These are phyloP conservation scores for Ficedula albicollis DNA, from an alignment of 2,797 vertebrate genomes.

Conservation along the genomic window DNA sequence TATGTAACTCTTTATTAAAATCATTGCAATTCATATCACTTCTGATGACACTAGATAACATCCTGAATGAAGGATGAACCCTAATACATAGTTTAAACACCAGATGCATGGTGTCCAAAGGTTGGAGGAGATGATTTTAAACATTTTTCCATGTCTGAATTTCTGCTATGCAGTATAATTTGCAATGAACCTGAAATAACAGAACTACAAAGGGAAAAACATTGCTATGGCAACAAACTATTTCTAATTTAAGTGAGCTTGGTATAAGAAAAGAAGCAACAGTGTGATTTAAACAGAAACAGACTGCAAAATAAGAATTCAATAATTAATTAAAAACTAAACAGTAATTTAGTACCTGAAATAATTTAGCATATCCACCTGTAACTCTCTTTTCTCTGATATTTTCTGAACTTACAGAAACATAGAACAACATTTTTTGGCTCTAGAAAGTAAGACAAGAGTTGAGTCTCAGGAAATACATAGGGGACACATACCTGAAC, in stretches of 20 bases:
- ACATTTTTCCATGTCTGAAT: neutral
- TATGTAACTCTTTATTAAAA: neutral
- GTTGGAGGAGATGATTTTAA: neutral
- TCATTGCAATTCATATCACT: neutral
- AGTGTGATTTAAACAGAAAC: constrained; percentile 57
- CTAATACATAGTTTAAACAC: neutral
- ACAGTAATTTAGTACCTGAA: neutral
- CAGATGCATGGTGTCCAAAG: neutral
- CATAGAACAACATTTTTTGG: neutral
- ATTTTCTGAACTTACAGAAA: constrained; percentile 12
- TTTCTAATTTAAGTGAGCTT: constrained; percentile 57
- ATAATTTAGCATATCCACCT: neutral
- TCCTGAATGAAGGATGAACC: neutral
- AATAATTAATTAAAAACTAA: neutral
- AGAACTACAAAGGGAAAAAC: constrained; percentile 45
- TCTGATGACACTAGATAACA: neutral
- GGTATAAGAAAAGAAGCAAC: constrained; percentile 37
- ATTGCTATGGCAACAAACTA: constrained; percentile 68
- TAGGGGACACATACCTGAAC: neutral
- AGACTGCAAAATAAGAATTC: constrained; percentile 15
- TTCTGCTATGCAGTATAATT: neutral
- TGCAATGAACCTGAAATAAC: constrained; percentile 39
- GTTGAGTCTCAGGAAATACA: neutral
- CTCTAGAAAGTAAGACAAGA: neutral
- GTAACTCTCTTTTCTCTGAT: neutral